Evolutionary conservation across 2,113 vertebrate genomes (phyloP).

Genomic region (Hemiscyllium ocellatum): DNA sequence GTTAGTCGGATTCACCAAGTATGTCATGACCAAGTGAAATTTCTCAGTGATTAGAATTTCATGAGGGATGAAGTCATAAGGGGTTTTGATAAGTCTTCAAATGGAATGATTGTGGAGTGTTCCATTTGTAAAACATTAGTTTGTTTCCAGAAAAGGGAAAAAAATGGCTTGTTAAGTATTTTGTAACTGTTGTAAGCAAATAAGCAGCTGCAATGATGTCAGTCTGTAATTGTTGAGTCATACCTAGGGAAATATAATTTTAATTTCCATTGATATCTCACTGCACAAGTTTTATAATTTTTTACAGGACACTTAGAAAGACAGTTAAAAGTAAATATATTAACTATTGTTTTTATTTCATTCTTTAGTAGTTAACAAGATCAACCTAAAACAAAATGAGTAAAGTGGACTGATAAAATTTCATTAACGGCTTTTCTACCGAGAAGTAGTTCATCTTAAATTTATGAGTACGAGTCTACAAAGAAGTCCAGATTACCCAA

Average conservation of each 20-base stretch:
- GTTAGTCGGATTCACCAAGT: neutral
- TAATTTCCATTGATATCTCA: neutral
- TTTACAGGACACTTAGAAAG: neutral
- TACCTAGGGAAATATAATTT: neutral
- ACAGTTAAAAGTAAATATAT: neutral
- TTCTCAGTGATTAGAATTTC: neutral
- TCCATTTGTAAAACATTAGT: neutral
- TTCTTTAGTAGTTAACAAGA: neutral
- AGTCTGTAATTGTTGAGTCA: slow-evolving; percentile 11
- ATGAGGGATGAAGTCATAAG: slow-evolving; percentile 9
- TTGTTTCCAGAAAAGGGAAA: neutral
- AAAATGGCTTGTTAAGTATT: neutral
- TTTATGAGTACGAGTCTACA: neutral
- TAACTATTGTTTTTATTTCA: neutral
- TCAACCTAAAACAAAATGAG: neutral
- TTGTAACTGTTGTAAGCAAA: neutral
- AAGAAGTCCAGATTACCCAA: neutral
- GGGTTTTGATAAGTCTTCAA: neutral
- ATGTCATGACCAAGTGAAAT: neutral
- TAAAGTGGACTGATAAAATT: neutral
- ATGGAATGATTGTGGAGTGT: neutral
- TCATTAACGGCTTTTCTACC: neutral
- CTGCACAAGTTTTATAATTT: neutral
- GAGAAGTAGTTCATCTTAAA: neutral
- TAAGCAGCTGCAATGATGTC: neutral